These are phyloP conservation scores for Collichthys lucidus DNA, from an alignment of 2,113 vertebrate genomes.

Conservation along the genomic window DNA sequence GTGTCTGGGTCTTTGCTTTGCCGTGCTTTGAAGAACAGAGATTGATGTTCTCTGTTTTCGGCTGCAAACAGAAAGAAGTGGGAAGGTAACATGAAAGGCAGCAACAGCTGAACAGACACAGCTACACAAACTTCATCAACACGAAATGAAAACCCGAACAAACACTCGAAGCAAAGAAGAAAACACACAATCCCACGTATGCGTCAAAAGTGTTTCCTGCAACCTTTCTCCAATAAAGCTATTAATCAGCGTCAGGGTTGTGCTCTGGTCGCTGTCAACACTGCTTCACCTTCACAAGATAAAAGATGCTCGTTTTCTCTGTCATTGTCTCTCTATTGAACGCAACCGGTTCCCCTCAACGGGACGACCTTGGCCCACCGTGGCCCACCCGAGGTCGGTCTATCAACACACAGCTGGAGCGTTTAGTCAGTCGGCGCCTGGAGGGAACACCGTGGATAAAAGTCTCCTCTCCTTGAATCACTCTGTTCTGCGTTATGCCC, in stretches of 20 bases:
- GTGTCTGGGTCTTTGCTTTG: neutral
- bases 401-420: conserved; percentile 52
- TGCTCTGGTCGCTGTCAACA: conserved; percentile 33
- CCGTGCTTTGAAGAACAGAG: neutral
- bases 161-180: no score
- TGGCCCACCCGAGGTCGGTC: conserved; percentile 61
- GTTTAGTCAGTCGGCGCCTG: conserved; percentile 41
- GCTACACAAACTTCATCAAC: neutral
- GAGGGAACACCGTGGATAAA: conserved; percentile 42
- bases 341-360: conserved; percentile 16
- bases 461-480: conserved; percentile 1
- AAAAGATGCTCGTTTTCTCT: conserved; percentile 44
- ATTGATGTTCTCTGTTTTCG: neutral
- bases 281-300: conserved; percentile 54
- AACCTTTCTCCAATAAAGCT: conserved; percentile 19
- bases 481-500: neutral
- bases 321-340: conserved; percentile 45
- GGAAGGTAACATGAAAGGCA: neutral
- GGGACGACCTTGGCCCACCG: conserved; percentile 49
- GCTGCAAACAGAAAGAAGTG: neutral
- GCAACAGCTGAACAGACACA: neutral
- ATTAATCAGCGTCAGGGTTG: conserved; percentile 47
- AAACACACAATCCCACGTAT: neutral
- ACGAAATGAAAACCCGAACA: neutral
- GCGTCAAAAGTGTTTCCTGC: conserved; percentile 2